Evolutionary conservation across 2,797 vertebrate species (phyloP).

Genomic region (Sciaenops ocellatus): DNA sequence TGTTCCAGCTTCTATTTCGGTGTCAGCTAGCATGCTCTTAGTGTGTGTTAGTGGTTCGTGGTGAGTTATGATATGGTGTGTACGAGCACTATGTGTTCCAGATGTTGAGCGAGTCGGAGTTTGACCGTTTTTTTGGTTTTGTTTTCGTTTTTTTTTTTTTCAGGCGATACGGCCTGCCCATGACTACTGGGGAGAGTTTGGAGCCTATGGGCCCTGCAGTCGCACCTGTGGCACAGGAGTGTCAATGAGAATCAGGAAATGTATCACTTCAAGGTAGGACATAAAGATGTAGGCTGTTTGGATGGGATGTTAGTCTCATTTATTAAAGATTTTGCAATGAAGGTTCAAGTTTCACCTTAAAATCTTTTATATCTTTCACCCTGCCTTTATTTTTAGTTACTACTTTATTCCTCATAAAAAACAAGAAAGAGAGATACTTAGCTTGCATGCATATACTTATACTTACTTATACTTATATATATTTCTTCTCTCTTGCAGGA

Average conservation of each 20-base stretch:
- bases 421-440: not conserved
- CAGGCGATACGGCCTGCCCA: slow-evolving; percentile 67
- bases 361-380: not conserved
- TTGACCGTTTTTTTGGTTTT: slow-evolving; percentile 12
- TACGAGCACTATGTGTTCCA: slow-evolving; percentile 45
- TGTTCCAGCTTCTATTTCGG: slow-evolving; percentile 60
- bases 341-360: too few relatives aligned
- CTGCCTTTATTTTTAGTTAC: not conserved
- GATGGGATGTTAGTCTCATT: not conserved
- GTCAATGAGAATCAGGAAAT: slow-evolving; percentile 87
- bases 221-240: slow-evolving; percentile 93
- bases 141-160: slow-evolving; percentile 36
- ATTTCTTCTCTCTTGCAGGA: slow-evolving; percentile 80
- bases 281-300: not conserved
- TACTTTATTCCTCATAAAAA: not conserved
- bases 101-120: not conserved
- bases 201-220: slow-evolving; percentile 90
- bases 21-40: slow-evolving; percentile 27
- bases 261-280: slow-evolving; percentile 89
- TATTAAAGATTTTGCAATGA: not conserved
- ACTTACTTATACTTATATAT: rapidly evolving
- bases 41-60: slow-evolving; percentile 50
- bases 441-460: not conserved
- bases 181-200: slow-evolving; percentile 90
- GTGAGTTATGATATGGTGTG: slow-evolving; percentile 23